Percentiles rank a stretch among this genome's conserved stretches.
Evolutionary conservation across 2,113 vertebrate genomes (phyloP).

Genomic region (Hyperopisus bebe): DNA sequence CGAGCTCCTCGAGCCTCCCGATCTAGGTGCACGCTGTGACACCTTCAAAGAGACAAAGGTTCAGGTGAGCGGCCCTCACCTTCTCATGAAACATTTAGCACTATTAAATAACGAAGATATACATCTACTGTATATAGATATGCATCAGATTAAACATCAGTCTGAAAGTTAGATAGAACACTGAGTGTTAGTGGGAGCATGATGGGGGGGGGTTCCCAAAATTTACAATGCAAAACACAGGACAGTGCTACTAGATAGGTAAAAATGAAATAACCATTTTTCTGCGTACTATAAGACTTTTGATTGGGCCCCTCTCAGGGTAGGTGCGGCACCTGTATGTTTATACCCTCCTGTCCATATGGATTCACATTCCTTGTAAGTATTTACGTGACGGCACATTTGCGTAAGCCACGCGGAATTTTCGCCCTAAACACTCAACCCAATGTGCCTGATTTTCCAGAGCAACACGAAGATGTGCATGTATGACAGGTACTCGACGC

Average conservation of each 20-base stretch:
- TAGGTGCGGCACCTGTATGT: conserved; percentile 57
- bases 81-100: not conserved
- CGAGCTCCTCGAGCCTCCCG: conserved; percentile 78
- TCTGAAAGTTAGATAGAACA: not conserved
- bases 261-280: not conserved
- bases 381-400: conserved; percentile 2
- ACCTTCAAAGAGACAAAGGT: conserved; percentile 44
- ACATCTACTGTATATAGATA: not conserved
- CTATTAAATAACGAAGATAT: not conserved
- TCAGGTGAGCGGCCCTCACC: conserved; percentile 29
- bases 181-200: not conserved
- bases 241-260: not conserved
- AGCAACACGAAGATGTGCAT: conserved; percentile 43
- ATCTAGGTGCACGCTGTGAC: conserved; percentile 83
- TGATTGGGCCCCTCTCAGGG: conserved; percentile 38
- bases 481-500: not conserved
- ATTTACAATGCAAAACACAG: not conserved
- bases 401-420: not conserved
- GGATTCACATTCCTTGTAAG: conserved; percentile 54
- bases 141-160: not conserved
- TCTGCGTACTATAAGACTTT: not conserved
- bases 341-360: conserved; percentile 47
- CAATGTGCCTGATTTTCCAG: conserved; percentile 39
- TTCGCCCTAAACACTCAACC: not conserved
- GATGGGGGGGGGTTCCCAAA: not conserved